phyloP scores from a whole-genome alignment of 2,797 vertebrate genomes.

The Graptemys geographica region DNA sequence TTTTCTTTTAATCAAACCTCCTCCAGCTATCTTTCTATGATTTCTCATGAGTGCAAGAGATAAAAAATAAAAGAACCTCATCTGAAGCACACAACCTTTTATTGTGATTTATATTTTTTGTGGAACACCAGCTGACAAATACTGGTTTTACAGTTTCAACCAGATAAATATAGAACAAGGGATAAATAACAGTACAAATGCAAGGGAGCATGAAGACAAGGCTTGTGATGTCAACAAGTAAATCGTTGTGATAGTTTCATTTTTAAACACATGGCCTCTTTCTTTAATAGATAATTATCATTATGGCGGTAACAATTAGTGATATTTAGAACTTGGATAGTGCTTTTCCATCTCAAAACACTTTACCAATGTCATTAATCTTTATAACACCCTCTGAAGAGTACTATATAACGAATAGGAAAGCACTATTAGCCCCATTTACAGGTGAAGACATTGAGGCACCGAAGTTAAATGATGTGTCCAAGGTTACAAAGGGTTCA shows the following conservation, averaged over 20 bases:
- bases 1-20: neutral
- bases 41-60: neutral
- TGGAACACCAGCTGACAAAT: neutral
- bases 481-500: neutral
- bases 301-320: neutral
- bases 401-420: neutral
- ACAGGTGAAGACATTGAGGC: fast-evolving
- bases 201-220: neutral
- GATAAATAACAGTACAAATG: fast-evolving
- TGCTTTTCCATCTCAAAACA: fast-evolving
- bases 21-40: fast-evolving
- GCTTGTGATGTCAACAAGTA: neutral
- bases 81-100: fast-evolving
- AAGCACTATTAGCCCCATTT: neutral
- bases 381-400: neutral
- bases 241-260: neutral
- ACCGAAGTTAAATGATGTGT: neutral
- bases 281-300: neutral
- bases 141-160: neutral
- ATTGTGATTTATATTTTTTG: neutral
- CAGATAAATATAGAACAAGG: fast-evolving
- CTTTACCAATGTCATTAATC: neutral
- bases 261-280: neutral
- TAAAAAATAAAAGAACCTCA: neutral
- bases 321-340: neutral